These are phyloP conservation scores for Maccullochella peelii DNA, from an alignment of 2,113 vertebrate species.

Conservation along the genomic window DNA sequence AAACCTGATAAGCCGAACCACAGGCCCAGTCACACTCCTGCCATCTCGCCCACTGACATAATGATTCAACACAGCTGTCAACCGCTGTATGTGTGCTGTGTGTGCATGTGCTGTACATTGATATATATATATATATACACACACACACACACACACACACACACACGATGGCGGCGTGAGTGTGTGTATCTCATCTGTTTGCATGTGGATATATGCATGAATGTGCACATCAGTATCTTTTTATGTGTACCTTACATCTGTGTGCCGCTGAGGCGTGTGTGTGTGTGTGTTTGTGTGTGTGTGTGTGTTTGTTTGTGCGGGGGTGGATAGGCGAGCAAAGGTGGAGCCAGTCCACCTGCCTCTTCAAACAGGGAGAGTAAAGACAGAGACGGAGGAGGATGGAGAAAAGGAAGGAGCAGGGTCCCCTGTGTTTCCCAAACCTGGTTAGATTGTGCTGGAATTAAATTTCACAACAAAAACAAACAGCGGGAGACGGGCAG, in stretches of 20 bases:
- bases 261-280: constrained; percentile 4
- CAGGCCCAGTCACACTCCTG: constrained; percentile 51
- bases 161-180: too few species aligned
- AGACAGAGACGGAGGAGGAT: constrained; percentile 32
- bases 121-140: neutral
- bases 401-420: constrained; percentile 5
- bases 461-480: constrained; percentile 67
- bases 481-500: constrained; percentile 47
- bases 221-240: neutral
- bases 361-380: constrained; percentile 40
- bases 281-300: constrained; percentile 15
- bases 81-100: constrained; percentile 5
- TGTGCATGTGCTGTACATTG: neutral
- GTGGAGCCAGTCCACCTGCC: constrained; percentile 42
- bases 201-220: neutral
- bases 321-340: constrained; percentile 34
- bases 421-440: constrained; percentile 52
- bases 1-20: constrained; percentile 68
- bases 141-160: too few species aligned
- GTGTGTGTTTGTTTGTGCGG: constrained; percentile 19
- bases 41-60: constrained; percentile 67
- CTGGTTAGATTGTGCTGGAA: constrained; percentile 62
- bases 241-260: neutral
- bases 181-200: neutral
- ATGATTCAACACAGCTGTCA: constrained; percentile 62